Conservation (phyloP, 2,888 invertebrate genomes). For the Drosophila robusta region DNA sequence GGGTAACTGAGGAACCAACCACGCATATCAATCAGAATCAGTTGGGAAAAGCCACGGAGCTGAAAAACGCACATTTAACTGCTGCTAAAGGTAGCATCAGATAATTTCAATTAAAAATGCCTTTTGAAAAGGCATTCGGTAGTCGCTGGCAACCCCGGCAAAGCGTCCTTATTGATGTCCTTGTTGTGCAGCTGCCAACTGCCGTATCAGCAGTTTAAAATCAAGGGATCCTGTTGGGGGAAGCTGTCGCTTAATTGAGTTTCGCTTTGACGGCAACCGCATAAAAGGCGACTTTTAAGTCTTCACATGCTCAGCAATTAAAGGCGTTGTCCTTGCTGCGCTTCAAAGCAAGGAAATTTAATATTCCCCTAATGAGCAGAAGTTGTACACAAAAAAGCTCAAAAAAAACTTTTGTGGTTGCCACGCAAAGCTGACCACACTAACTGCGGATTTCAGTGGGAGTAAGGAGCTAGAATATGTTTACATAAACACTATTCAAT, state of each 20-base stretch:
- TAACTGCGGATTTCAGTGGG: background rate
- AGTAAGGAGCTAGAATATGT: background rate
- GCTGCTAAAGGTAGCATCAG: constrained; percentile 64
- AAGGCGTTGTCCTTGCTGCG: constrained; percentile 42
- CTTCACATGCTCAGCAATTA: constrained; percentile 74
- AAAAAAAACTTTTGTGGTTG: constrained; percentile 63
- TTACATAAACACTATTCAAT: too few relatives aligned
- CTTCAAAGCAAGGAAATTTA: constrained; percentile 60
- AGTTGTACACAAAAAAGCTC: constrained; percentile 32
- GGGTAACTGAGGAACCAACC: background rate
- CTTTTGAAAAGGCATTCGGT: constrained; percentile 69
- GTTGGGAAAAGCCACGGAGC: constrained; percentile 58
- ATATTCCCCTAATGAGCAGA: constrained; percentile 70
- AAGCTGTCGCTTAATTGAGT: constrained; percentile 75
- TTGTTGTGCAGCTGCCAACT: constrained; percentile 41
- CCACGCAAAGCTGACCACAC: constrained; percentile 57
- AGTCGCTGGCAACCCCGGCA: constrained; percentile 62
- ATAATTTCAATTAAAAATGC: constrained; percentile 80
- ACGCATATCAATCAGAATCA: constrained; percentile 37
- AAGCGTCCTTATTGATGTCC: constrained; percentile 67
- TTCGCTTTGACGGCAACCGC: constrained; percentile 80
- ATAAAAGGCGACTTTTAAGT: constrained; percentile 80
- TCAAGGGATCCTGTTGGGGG: constrained; percentile 34
- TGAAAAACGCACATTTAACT: constrained; percentile 65
- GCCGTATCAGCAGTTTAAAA: constrained; percentile 78